These are phyloP conservation scores for Chydorus sphaericus DNA, from an alignment of 2,888 invertebrate genomes.

Conservation along the genomic window DNA sequence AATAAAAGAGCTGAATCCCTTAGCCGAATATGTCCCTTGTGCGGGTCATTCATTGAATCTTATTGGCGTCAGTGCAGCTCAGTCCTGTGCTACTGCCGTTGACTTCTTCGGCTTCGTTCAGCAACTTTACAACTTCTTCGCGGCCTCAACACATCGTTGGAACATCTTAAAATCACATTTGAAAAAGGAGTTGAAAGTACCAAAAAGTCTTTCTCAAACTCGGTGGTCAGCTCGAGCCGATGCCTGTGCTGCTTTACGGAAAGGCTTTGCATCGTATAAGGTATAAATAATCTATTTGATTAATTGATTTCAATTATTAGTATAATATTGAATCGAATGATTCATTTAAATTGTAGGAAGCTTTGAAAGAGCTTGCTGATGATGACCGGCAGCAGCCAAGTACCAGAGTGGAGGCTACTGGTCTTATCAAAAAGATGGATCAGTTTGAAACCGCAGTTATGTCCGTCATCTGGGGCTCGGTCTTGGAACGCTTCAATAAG, in stretches of 20 bases:
- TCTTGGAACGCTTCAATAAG: neutral
- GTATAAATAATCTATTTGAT: too few relatives aligned
- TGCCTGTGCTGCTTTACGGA: neutral
- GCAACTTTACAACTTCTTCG: neutral
- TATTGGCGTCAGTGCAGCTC: slow-evolving; percentile 18
- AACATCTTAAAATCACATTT: neutral
- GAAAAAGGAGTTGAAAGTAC: too few relatives aligned
- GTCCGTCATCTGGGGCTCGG: neutral
- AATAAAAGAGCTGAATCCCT: slow-evolving; percentile 17
- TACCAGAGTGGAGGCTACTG: neutral
- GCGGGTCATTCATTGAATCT: slow-evolving; percentile 19
- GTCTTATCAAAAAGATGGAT: neutral
- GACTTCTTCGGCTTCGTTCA: neutral
- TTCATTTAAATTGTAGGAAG: too few relatives aligned
- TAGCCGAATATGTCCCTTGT: slow-evolving; percentile 20
- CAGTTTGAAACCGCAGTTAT: neutral
- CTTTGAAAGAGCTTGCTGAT: neutral
- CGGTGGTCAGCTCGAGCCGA: neutral
- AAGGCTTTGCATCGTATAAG: too few relatives aligned
- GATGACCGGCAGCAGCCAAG: neutral
- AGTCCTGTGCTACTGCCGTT: neutral
- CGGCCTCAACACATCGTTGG: neutral
- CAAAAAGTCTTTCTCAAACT: neutral
- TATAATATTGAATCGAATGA: too few relatives aligned
- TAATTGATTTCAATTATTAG: too few relatives aligned